These are phyloP conservation scores for Cetoscarus ocellatus DNA, from an alignment of 2,797 vertebrate genomes.

Conservation along the genomic window DNA sequence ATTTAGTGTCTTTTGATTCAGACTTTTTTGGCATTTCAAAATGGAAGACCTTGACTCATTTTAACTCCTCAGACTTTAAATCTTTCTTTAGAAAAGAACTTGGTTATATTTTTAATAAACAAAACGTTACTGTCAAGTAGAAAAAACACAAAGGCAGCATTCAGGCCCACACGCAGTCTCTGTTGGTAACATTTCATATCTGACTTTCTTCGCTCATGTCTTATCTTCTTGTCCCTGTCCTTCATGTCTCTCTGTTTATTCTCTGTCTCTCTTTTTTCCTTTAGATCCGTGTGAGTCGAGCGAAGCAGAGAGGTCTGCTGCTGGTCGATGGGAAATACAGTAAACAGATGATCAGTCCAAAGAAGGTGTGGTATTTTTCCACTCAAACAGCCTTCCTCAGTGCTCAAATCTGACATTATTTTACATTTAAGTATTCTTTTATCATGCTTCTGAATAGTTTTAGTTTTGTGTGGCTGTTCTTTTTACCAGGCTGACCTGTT, in stretches of 20 bases:
- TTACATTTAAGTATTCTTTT: background rate
- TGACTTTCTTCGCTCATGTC: background rate
- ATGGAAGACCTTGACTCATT: background rate
- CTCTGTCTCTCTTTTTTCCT: slow-evolving; percentile 22
- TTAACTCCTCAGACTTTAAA: too few relatives aligned
- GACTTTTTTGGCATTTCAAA: background rate
- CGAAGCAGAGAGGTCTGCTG: slow-evolving; percentile 90
- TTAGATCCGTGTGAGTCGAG: slow-evolving; percentile 90
- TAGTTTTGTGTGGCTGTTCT: background rate
- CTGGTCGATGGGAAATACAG: slow-evolving; percentile 84
- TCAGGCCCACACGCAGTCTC: background rate
- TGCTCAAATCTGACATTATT: background rate
- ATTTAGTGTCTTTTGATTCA: background rate
- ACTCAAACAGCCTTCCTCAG: background rate
- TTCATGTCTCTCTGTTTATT: background rate
- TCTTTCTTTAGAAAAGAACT: background rate
- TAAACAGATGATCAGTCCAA: slow-evolving; percentile 91
- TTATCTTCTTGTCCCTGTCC: background rate
- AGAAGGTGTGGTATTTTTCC: slow-evolving; percentile 75
- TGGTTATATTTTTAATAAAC: background rate
- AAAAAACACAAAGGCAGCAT: background rate
- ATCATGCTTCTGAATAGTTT: background rate
- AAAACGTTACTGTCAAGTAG: background rate
- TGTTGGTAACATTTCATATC: background rate
- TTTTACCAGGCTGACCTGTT: slow-evolving; percentile 88